Evolutionary conservation across 2,797 vertebrate species (phyloP).

Genomic region (Rhyacichthys aspro): DNA sequence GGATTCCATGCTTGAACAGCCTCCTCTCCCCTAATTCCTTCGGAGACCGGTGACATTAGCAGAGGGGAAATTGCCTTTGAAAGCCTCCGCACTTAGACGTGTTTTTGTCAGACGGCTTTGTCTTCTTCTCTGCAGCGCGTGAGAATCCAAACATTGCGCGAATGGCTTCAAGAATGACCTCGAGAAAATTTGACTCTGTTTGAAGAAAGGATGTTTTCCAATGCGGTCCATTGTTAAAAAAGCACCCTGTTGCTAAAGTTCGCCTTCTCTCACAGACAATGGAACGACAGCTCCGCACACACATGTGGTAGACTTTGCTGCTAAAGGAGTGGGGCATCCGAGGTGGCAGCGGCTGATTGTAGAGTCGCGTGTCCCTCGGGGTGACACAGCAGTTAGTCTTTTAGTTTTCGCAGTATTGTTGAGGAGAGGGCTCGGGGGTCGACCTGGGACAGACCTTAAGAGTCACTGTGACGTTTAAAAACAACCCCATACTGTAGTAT

Average conservation of each 20-base stretch:
- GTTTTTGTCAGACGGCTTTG: conserved; percentile 15
- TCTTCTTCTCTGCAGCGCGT: conserved; percentile 16
- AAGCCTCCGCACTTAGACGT: conserved; percentile 19
- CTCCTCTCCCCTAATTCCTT: conserved; percentile 29
- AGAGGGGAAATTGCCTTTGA: conserved; percentile 33
- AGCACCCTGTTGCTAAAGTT: not conserved
- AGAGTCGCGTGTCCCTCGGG: not conserved
- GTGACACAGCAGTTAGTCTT: conserved; percentile 19
- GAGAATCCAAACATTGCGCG: conserved; percentile 13
- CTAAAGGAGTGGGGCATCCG: conserved; percentile 12
- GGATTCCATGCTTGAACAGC: conserved; percentile 21
- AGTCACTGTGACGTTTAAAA: conserved; percentile 63
- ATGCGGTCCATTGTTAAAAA: not conserved
- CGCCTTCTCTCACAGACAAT: not conserved
- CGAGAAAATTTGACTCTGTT: conserved; percentile 5
- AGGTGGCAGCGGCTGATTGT: conserved; percentile 24
- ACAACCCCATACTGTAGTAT: conserved; percentile 26
- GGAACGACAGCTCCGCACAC: not conserved
- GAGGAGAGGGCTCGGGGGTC: conserved; percentile 10
- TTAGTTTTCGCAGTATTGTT: conserved; percentile 19
- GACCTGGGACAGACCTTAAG: conserved; percentile 46
- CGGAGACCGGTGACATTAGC: conserved; percentile 18
- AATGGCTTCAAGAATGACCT: conserved; percentile 9
- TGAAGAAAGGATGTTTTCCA: conserved; percentile 6
- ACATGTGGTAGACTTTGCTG: not conserved